Evolutionary conservation across 1,140 invertebrate genomes (phyloP), one percentile per base, ranked within the genome.

Genomic region (Rhizoglyphus robini): DNA sequence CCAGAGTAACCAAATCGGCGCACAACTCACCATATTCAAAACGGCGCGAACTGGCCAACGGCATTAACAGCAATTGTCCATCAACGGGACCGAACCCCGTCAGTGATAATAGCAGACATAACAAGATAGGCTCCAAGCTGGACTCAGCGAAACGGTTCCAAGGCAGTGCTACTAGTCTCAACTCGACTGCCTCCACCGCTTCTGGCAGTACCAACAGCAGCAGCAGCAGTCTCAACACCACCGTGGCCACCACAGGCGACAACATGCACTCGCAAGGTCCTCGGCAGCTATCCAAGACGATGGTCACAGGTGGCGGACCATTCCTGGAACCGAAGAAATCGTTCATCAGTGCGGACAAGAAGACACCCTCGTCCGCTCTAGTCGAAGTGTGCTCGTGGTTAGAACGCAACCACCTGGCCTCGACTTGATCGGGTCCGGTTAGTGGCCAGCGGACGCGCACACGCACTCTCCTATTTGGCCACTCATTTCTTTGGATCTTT

Each of bases 101-200:
- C 51, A 23, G 8, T 20, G 51, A 25, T 54, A 23, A 32, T 54
- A 27, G 8, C 15, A 5, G 8, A 11, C 23, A 15, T 54, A 5
- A 32, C 51, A 54, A 54, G 51, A 54, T 54, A 11, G 51, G 23
- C 23, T 5, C 51, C 51, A 54, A 54, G 8, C 8, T 8, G 8
- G 51, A 54, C 20, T 5, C 8, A 8, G 20, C 51, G 5, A 54
- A 54, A 32, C 8, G 51, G 51, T 54, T 54, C 23, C 51, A 54
- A 54, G 58, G 58, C 23, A 60, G 58, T 60, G 29, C 27, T 11
- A 60, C 58, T 60, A 60, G 58, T 60, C 58, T 60, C 1, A 60
- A 60, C 27, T 60, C 58, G 27, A 29, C 58, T 30, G 58, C 15
- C 13, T 60, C 58, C n/a, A 60, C 58, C 11, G 58, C 15, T 20